Evolutionary conservation across 37 sponge, comb jelly and placozoan species (phyloP), one percentile per base, ranked within the genome.

Genomic region (Petrosia ficiformis): DNA sequence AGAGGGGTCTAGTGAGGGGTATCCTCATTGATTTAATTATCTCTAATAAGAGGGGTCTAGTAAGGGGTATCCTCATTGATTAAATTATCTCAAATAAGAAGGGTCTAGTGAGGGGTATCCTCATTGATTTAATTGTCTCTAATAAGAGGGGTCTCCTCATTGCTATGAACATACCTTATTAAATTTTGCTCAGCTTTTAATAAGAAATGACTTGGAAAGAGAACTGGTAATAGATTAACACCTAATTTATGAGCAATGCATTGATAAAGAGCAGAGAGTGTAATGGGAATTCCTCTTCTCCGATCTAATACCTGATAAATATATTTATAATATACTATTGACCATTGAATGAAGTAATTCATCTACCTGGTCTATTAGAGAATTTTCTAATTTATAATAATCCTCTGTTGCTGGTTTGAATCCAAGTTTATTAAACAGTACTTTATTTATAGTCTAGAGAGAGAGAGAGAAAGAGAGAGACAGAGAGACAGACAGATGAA

Each of bases 211-310:
- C 31, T 28, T 28, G 77, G 77, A 64, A 65, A 64, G 67, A 65
- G 60, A 54, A 84, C 85, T 16, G 85, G 85, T 43, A 43, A 37
- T 8, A 84, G 76, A 3, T 25, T 70, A 57, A 84, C 56, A 30
- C 85, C 79, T 1, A 84, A 67, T 3, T 73, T 25, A 38, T 67
- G 58, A 24, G 73, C 85, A 38, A 84, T 67, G 1, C 73, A 39
- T 11, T 44, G 57, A 72, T 84, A 84, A 2, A 84, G 30, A 40
- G 44, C 44, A 61, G 74, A 39, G 42, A 84, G 39, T 36, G 85
- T 65, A 48, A 84, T 84, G 10, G 85, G 85, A 25, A 84, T 71
- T 42, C 79, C 84, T 57, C 34, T 83, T 32, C 70, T 75, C 22
- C 36, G 32, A 26, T 77, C 70, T 21, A 83, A 32, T 39, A 83